phyloP scores from a whole-genome alignment of 1,140 invertebrate species.

The Drosophila santomea region DNA sequence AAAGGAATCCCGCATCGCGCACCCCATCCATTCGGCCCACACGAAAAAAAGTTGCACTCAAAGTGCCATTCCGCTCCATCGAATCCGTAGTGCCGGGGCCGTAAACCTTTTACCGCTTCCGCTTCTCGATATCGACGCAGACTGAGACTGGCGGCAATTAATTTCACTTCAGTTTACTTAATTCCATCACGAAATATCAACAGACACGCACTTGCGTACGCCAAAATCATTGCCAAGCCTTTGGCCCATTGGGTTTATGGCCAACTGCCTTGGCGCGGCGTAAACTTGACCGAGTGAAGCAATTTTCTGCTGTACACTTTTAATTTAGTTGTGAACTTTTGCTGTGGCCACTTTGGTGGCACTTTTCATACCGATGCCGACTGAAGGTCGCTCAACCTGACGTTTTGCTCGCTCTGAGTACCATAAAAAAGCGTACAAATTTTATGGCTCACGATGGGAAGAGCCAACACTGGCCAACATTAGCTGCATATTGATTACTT shows the following conservation, averaged over 20 bases:
- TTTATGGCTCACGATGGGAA: slow-evolving; percentile 59
- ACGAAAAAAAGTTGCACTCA: slow-evolving; percentile 54
- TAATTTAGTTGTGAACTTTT: slow-evolving; percentile 57
- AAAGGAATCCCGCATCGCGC: slow-evolving; percentile 39
- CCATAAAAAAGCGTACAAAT: slow-evolving; percentile 72
- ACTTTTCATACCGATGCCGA: slow-evolving; percentile 54
- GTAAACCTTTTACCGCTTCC: slow-evolving; percentile 55
- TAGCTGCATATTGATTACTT: slow-evolving; percentile 63
- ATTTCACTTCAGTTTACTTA: slow-evolving; percentile 78
- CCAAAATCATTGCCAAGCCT: slow-evolving; percentile 39
- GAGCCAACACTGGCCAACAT: slow-evolving; percentile 10
- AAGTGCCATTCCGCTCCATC: slow-evolving; percentile 42
- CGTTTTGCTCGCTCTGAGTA: slow-evolving; percentile 71
- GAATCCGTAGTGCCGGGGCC: slow-evolving; percentile 16
- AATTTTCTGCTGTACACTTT: slow-evolving; percentile 29
- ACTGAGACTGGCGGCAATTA: slow-evolving; percentile 65
- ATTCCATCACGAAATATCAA: slow-evolving; percentile 74
- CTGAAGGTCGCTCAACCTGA: slow-evolving; percentile 50
- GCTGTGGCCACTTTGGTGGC: slow-evolving; percentile 31
- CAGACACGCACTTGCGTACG: slow-evolving; percentile 63
- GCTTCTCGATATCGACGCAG: slow-evolving; percentile 40
- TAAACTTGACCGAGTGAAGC: slow-evolving; percentile 23
- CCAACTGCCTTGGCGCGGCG: slow-evolving; percentile 42
- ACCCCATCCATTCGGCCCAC: slow-evolving; percentile 5
- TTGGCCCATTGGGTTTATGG: slow-evolving; percentile 52